Evolutionary conservation across 2,797 vertebrate species (phyloP).

Genomic region (Alouatta caraya): DNA sequence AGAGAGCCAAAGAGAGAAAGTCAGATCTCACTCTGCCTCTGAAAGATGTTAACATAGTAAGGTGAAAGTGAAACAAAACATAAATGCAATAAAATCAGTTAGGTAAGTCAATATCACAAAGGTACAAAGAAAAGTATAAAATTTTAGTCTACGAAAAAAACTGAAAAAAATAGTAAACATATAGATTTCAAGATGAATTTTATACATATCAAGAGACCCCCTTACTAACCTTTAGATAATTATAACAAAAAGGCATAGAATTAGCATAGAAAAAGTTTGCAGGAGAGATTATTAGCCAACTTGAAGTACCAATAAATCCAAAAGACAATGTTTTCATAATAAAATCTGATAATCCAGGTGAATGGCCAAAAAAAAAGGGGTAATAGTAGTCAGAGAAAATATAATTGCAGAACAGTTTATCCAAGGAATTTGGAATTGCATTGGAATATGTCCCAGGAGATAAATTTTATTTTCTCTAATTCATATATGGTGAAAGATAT

Average conservation of each 20-base stretch:
- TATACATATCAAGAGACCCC: background rate
- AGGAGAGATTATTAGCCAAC: background rate
- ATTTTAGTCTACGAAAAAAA: background rate
- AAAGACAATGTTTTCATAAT: background rate
- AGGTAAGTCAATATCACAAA: background rate
- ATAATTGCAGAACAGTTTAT: background rate
- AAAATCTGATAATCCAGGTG: background rate
- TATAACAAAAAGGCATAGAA: background rate
- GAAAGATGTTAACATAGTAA: background rate
- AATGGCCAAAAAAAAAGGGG: background rate
- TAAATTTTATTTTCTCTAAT: background rate
- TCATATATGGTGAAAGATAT: background rate
- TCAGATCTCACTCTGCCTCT: background rate
- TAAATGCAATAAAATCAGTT: background rate
- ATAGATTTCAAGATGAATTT: background rate
- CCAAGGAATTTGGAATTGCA: background rate
- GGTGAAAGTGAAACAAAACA: background rate
- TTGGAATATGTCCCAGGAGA: background rate
- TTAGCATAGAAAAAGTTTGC: background rate
- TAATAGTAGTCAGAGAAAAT: background rate
- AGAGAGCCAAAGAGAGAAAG: background rate
- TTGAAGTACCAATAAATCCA: background rate
- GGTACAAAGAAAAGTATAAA: background rate
- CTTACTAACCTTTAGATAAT: background rate
- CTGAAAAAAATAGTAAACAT: background rate